phyloP scores from a whole-genome alignment of 1,140 invertebrate species.

The Trinorchestia longiramus region DNA sequence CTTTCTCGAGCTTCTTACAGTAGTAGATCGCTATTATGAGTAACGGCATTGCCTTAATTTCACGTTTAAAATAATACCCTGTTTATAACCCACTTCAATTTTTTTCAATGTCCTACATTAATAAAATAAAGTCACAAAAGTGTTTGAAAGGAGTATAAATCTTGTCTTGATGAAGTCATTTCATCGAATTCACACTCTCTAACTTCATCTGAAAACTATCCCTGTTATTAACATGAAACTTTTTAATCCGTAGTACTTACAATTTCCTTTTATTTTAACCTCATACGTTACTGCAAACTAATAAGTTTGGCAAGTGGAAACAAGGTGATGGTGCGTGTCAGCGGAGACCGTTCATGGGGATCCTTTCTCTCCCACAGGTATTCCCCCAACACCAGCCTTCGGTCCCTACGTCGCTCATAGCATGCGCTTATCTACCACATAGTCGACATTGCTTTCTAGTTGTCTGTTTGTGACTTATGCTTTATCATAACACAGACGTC shows the following conservation, averaged over 20 bases:
- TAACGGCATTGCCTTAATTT: background rate
- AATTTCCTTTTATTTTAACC: background rate
- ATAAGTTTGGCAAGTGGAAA: background rate
- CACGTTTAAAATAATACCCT: background rate
- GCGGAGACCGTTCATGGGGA: background rate
- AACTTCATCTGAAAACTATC: background rate
- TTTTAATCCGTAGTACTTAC: background rate
- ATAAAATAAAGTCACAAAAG: background rate
- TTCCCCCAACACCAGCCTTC: background rate
- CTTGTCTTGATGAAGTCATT: background rate
- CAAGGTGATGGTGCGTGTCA: background rate
- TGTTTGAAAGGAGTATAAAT: background rate
- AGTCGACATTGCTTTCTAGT: background rate
- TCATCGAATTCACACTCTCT: background rate
- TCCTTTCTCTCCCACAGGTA: conserved; percentile 25
- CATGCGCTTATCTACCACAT: background rate
- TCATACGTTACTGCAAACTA: background rate
- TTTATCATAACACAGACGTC: background rate
- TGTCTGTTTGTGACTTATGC: background rate
- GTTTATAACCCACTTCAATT: background rate
- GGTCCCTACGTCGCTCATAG: conserved; percentile 3
- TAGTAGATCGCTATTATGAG: background rate
- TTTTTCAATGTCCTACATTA: background rate
- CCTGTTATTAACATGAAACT: background rate
- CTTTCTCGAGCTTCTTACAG: background rate